Percentiles rank a stretch among this genome's conserved stretches.
Evolutionary conservation across 2,797 vertebrate genomes (phyloP).

Genomic region (Acrossocheilus fasciatus): DNA sequence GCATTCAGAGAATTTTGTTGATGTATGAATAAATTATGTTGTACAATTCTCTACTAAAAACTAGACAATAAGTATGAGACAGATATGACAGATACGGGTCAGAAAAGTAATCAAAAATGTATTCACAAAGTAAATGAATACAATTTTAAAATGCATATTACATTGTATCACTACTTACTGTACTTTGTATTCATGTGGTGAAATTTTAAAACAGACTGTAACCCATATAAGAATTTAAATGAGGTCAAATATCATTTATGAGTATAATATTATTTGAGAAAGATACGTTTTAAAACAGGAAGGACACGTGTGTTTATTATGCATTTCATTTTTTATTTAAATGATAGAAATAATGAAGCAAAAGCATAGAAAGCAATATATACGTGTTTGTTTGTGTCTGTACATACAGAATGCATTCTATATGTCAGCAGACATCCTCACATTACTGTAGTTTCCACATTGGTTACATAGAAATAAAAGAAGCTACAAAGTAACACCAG

Average conservation of each 20-base stretch:
- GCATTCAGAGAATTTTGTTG: background rate
- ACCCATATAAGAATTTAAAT: background rate
- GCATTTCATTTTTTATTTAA: background rate
- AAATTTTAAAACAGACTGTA: background rate
- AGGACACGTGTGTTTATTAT: background rate
- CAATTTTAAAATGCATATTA: too few species aligned
- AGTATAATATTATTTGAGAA: background rate
- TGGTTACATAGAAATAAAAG: background rate
- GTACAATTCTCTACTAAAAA: background rate
- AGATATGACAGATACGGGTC: too few species aligned
- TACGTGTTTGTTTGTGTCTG: background rate
- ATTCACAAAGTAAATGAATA: too few species aligned
- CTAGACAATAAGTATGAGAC: background rate
- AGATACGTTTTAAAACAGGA: background rate
- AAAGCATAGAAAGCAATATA: background rate
- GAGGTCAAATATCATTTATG: background rate
- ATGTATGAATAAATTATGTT: background rate
- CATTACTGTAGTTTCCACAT: background rate
- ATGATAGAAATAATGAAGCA: background rate
- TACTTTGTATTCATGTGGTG: background rate
- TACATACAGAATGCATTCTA: background rate
- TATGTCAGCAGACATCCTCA: background rate
- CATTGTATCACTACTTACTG: too few species aligned
- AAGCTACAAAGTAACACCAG: background rate
- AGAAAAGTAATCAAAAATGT: too few species aligned